These are phyloP conservation scores for Gambelia wislizenii DNA, from an alignment of 2,797 vertebrate genomes.

Conservation along the genomic window DNA sequence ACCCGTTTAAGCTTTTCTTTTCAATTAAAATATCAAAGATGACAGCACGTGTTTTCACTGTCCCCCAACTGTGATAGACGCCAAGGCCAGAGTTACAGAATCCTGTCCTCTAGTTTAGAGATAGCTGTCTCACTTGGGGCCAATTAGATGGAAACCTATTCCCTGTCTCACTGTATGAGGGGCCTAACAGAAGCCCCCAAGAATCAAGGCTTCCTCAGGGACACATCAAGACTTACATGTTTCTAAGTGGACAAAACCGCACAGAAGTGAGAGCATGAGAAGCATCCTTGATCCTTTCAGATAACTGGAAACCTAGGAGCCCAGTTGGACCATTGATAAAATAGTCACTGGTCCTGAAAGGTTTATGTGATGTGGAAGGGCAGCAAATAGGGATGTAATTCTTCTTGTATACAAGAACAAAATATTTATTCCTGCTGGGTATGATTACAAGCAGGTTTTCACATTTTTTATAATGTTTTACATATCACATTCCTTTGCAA, in stretches of 20 bases:
- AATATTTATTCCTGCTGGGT: no score
- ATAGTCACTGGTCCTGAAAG: neutral
- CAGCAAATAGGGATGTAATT: no score
- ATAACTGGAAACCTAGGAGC: neutral
- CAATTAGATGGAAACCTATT: neutral
- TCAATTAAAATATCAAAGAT: conserved; percentile 86
- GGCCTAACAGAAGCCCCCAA: neutral
- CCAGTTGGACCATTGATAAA: neutral
- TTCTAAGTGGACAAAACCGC: neutral
- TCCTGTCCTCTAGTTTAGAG: conserved; percentile 43
- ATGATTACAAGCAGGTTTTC: no score
- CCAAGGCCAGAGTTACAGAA: conserved; percentile 70
- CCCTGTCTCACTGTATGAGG: neutral
- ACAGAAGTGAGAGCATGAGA: neutral
- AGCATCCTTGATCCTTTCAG: neutral
- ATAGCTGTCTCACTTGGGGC: conserved; percentile 62
- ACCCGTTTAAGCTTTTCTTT: conserved; percentile 82
- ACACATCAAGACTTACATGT: neutral
- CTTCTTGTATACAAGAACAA: no score
- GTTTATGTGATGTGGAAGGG: neutral
- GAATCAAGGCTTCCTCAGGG: neutral
- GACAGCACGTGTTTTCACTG: conserved; percentile 81
- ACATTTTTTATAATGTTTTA: no score
- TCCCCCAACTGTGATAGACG: conserved; percentile 77
- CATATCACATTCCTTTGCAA: no score